phyloP scores from a whole-genome alignment of 2,113 vertebrate species.

The Butorides virescens region DNA sequence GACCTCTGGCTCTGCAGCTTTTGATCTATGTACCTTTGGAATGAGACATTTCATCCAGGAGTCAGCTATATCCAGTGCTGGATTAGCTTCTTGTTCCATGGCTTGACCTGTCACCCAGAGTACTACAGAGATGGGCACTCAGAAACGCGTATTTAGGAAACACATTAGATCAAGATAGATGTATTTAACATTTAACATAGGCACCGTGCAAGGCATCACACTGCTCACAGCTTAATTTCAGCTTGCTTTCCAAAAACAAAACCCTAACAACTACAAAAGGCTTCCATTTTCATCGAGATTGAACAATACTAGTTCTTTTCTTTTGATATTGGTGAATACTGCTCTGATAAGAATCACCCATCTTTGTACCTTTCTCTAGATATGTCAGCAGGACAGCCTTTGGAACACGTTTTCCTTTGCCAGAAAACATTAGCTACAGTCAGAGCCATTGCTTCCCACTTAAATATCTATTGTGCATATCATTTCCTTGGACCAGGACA shows the following conservation, averaged over 20 bases:
- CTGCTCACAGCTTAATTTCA: neutral
- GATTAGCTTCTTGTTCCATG: constrained; percentile 12
- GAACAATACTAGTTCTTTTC: neutral
- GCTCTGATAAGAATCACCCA: neutral
- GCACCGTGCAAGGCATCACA: neutral
- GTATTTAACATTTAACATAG: neutral
- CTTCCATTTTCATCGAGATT: neutral
- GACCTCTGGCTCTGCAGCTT: neutral
- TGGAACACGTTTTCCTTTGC: neutral
- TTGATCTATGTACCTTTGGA: constrained; percentile 22
- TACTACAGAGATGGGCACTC: neutral
- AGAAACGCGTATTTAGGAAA: neutral
- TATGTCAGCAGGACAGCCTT: neutral
- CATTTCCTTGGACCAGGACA: neutral
- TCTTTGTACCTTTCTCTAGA: neutral
- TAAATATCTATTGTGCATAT: neutral
- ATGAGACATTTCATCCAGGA: constrained; percentile 24
- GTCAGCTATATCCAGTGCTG: constrained; percentile 7
- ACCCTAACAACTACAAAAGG: neutral
- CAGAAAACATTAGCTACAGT: neutral
- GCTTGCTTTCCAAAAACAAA: neutral
- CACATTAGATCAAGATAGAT: neutral
- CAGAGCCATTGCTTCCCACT: neutral
- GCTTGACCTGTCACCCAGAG: neutral
- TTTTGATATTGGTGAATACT: neutral